A percentile compares a stretch with the other conserved stretches of the same genome.
Conservation (phyloP, 1,140 invertebrate species). For the Oscheius sp. region DNA sequence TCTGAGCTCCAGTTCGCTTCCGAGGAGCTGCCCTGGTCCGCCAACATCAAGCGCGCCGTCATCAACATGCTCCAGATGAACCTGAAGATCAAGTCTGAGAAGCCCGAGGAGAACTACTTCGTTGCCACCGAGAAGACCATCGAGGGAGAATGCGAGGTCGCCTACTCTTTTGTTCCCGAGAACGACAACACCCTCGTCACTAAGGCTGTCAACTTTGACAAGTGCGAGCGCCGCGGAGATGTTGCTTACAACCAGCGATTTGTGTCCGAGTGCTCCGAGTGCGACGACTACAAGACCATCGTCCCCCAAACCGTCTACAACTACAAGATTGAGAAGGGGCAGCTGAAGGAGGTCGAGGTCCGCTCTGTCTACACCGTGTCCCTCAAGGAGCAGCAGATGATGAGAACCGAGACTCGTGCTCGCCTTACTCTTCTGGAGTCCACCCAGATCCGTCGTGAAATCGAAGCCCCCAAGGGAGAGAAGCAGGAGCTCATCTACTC, state of each 20-base stretch:
- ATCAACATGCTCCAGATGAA: constrained; percentile 58
- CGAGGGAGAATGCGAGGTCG: constrained; percentile 47
- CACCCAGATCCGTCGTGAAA: constrained; percentile 8
- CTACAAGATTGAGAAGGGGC: constrained; percentile 16
- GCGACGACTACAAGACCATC: constrained; percentile 28
- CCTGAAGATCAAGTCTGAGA: constrained; percentile 36
- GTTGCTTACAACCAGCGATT: constrained; percentile 38
- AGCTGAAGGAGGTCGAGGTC: constrained; percentile 15
- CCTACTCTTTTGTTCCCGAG: constrained; percentile 38
- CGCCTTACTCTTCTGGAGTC: constrained; percentile 7
- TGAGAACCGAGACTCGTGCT: constrained; percentile 2
- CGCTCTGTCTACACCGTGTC: constrained; percentile 23
- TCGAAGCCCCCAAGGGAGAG: constrained; percentile 9
- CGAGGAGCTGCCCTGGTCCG: constrained; percentile 55
- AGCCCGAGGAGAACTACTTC: constrained; percentile 24
- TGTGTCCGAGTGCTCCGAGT: constrained; percentile 28
- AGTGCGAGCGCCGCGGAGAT: constrained; percentile 47
- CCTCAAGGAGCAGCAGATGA: constrained; percentile 11
- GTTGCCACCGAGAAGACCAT: constrained; percentile 41
- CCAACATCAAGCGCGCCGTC: constrained; percentile 59
- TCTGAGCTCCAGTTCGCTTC: constrained; percentile 30
- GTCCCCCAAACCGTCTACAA: constrained; percentile 24
- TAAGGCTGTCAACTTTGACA: constrained; percentile 55
- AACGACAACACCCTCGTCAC: constrained; percentile 40
- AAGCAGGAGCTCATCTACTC: constrained; percentile 29